Percentiles rank a stretch among this genome's conserved stretches.
Evolutionary conservation across 2,888 invertebrate genomes (phyloP).

Genomic region (Polyommatus icarus): DNA sequence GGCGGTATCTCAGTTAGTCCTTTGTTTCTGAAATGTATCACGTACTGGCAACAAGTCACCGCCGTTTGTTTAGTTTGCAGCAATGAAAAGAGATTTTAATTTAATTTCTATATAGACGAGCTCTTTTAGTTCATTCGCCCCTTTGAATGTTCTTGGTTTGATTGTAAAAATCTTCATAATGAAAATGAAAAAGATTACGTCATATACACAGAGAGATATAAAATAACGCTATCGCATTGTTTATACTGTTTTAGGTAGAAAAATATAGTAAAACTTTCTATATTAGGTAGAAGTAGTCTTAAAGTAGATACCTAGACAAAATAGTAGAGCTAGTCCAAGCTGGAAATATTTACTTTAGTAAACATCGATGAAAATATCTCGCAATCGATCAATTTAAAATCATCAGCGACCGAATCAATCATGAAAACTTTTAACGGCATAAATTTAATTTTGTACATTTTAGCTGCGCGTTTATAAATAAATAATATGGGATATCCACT

Average conservation of each 20-base stretch:
- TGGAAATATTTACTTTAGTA: background rate
- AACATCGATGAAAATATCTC: background rate
- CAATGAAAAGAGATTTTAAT: slow-evolving; percentile 39
- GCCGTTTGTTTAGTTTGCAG: slow-evolving; percentile 42
- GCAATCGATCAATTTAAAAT: background rate
- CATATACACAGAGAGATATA: no score
- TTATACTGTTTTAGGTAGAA: no score
- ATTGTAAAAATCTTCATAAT: no score
- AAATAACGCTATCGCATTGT: no score
- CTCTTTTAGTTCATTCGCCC: background rate
- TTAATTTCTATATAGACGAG: slow-evolving; percentile 30
- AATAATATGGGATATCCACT: slow-evolving; percentile 53
- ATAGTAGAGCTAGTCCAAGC: no score
- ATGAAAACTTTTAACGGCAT: background rate
- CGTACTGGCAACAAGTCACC: slow-evolving; percentile 51
- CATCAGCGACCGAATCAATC: slow-evolving; percentile 4
- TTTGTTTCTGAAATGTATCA: slow-evolving; percentile 55
- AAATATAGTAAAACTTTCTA: no score
- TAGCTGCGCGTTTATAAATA: slow-evolving; percentile 26
- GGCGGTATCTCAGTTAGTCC: slow-evolving; percentile 46
- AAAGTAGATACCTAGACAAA: no score
- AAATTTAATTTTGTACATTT: background rate
- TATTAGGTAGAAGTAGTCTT: no score
- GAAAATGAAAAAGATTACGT: no score
- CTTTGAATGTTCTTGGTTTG: background rate